A percentile compares a stretch with the other conserved stretches of the same genome.
These are phyloP conservation scores for Aphidius colemani DNA, from an alignment of 2,888 invertebrate genomes.

Conservation along the genomic window DNA sequence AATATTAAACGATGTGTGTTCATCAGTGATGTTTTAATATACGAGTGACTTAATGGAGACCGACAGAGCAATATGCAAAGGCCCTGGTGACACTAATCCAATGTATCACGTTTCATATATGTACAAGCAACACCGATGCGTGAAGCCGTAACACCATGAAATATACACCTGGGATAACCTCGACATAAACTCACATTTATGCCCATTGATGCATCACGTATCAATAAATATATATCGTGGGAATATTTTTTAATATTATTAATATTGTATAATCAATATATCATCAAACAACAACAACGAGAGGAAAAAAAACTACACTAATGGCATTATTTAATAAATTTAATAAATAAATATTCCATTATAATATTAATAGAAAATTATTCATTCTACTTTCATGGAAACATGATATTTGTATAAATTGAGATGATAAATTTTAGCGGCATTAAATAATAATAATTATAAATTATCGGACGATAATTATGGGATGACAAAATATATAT, in stretches of 20 bases:
- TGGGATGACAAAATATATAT: too few relatives aligned
- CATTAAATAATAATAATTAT: too few relatives aligned
- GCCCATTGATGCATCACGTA: constrained; percentile 8
- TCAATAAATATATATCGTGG: constrained; percentile 16
- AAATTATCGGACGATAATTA: too few relatives aligned
- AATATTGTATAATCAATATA: too few relatives aligned
- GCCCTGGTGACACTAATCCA: constrained; percentile 25
- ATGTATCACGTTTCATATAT: constrained; percentile 27
- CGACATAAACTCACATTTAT: constrained; percentile 1
- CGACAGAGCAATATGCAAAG: constrained; percentile 2
- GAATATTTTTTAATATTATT: neutral
- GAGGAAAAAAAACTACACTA: too few relatives aligned
- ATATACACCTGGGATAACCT: constrained; percentile 18
- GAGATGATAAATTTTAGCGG: too few relatives aligned
- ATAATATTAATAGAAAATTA: too few relatives aligned
- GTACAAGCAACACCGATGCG: constrained; percentile 3
- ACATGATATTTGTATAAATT: too few relatives aligned
- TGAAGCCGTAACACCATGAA: constrained; percentile 20
- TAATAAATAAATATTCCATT: too few relatives aligned
- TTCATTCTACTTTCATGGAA: too few relatives aligned
- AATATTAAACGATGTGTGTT: neutral
- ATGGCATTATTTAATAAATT: too few relatives aligned
- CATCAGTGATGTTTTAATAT: neutral
- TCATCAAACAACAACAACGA: too few relatives aligned
- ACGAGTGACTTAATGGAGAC: constrained; percentile 1